phyloP scores from a whole-genome alignment of 2,113 vertebrate genomes.

The Urocitellus parryii region DNA sequence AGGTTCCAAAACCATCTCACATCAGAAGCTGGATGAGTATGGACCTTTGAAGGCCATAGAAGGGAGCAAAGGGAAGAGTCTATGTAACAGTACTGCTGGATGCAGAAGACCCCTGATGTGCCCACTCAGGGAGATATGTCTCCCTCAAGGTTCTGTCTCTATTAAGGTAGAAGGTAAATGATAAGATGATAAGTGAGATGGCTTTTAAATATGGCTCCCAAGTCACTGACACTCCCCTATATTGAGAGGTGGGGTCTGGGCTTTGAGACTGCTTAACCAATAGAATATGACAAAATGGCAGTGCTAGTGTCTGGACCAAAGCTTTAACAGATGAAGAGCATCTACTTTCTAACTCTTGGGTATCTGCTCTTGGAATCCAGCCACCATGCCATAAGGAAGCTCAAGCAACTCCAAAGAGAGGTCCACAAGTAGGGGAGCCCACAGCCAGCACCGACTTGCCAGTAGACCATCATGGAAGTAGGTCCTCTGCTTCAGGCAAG shows the following conservation, averaged over 20 bases:
- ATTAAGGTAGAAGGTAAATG: background rate
- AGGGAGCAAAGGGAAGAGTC: background rate
- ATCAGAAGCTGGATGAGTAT: no score
- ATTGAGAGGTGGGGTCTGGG: background rate
- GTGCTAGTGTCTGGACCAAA: background rate
- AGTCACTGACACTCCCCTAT: background rate
- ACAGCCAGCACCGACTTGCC: background rate
- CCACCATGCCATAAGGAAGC: background rate
- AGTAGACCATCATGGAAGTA: background rate
- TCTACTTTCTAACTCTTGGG: background rate
- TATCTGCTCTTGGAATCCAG: background rate
- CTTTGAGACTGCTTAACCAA: background rate
- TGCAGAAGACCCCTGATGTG: accelerated
- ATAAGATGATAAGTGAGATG: background rate
- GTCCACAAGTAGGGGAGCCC: background rate
- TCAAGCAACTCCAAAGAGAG: background rate
- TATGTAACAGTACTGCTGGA: accelerated
- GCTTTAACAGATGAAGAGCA: background rate
- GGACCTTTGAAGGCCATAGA: background rate
- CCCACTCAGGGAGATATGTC: background rate
- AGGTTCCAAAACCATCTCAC: background rate
- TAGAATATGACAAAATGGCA: accelerated
- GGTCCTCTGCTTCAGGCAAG: background rate
- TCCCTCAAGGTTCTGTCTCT: background rate
- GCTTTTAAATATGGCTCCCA: background rate